Base-by-base conservation (phyloP, 2,888 invertebrate species). In the Nemotelus nigrinus region DNA sequence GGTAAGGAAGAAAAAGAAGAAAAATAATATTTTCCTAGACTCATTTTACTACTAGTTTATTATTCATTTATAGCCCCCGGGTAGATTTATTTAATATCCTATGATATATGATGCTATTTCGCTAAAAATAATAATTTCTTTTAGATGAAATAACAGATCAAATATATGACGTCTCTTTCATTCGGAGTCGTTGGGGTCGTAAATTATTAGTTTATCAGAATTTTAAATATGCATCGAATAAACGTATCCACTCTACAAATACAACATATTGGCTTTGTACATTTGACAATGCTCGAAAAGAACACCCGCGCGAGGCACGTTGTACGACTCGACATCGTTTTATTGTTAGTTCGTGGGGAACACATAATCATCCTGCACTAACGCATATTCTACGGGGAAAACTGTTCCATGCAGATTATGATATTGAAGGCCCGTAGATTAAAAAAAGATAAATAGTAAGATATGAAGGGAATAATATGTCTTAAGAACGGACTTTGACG, bases 181-280 rank as follows among this genome's bases (percentile, higher is more conserved):
- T 82, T 41, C 80, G 81, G 72, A 82, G 82, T 77, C 82, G 81
- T 58, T 82, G 82, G 82, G 82, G 82, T 25, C 80, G 82, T 8
- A 82, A 82, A 71, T 65, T 82, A 3, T 78, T 82, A 68, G 80
- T 82, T 2, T 78, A 78, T 45, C 79, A 81, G 47, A 81, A 82
- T 47, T 82, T 80, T 67, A 80, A 80, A 10, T 82, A 81, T 75
- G 80, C 82, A 47, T 82, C 82, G 2, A 82, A 82, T 67, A 82
- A 82, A 72, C 80, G 82, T 65, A 80, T 81, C 6, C 80, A 81
- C 74, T 67, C 80, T 2, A 82, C 81, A 58, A 81, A 80, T 68
- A 82, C 82, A 25, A 82, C 81, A 8, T 82, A 82, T 77, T 82
- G 82, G 82, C 80, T 82, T 5, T 82, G 82, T 48, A 82, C 82